Conservation (phyloP, 2,797 vertebrate species). For the Crotalus adamanteus region DNA sequence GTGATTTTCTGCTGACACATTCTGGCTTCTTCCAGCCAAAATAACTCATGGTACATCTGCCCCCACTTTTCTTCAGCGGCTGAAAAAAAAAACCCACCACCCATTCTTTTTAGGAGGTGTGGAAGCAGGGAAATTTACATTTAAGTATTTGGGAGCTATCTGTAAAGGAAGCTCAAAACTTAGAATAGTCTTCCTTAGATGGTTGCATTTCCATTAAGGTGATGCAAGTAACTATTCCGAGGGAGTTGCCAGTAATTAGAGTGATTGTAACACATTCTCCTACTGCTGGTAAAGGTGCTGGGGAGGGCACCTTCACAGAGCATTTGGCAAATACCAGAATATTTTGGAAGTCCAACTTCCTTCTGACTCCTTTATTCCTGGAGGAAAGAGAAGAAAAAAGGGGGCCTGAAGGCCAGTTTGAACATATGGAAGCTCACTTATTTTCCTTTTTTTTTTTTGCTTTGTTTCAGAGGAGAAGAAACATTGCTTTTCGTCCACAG, state of each 20-base stretch:
- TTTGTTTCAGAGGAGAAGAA: not conserved
- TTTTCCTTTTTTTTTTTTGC: not conserved
- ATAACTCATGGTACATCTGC: constrained; percentile 54
- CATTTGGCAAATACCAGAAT: not conserved
- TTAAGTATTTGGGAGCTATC: constrained; percentile 40
- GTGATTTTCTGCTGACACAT: constrained; percentile 71
- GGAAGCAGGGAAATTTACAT: constrained; percentile 12
- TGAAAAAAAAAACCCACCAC: not conserved
- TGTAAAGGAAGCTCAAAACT: constrained; percentile 45
- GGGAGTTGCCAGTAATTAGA: not conserved
- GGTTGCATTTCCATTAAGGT: constrained; percentile 26
- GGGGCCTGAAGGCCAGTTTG: not conserved
- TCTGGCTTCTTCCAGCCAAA: constrained; percentile 68
- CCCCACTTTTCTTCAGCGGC: not conserved
- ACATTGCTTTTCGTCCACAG: not conserved
- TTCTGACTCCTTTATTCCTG: not conserved
- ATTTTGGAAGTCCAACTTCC: not conserved
- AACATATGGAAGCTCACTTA: not conserved
- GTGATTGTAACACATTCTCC: not conserved
- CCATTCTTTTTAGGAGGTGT: constrained; percentile 3
- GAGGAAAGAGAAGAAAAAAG: not conserved
- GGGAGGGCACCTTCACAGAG: not conserved
- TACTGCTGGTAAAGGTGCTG: not conserved
- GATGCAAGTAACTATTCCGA: not conserved
- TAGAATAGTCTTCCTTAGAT: constrained; percentile 36